Conservation (phyloP, 1,140 invertebrate species). For the Ostrea edulis region DNA sequence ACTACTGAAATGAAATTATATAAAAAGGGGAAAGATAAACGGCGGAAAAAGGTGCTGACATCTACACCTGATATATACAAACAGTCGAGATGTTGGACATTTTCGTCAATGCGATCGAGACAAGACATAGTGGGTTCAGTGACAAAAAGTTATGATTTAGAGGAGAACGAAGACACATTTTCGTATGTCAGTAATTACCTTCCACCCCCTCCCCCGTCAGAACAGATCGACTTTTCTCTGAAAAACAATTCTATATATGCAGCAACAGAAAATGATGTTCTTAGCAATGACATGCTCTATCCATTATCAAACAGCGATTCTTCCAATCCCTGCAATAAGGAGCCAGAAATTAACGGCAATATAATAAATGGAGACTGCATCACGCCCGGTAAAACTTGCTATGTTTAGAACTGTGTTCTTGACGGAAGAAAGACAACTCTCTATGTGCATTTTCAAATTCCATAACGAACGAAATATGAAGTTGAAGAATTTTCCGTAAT, state of each 20-base stretch:
- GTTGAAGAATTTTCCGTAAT: no score
- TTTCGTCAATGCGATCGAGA: constrained; percentile 57
- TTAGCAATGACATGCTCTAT: constrained; percentile 65
- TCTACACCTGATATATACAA: constrained; percentile 22
- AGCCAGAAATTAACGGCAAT: not conserved
- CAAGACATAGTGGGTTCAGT: constrained; percentile 68
- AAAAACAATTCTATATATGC: constrained; percentile 29
- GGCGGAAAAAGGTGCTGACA: not conserved
- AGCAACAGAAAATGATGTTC: constrained; percentile 49
- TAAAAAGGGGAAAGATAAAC: not conserved
- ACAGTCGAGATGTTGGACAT: constrained; percentile 43
- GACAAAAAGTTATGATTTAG: constrained; percentile 65
- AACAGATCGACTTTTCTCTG: constrained; percentile 38
- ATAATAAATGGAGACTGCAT: not conserved
- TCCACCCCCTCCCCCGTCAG: constrained; percentile 16
- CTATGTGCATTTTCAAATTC: no score
- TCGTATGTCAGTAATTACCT: constrained; percentile 67
- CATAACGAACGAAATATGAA: no score
- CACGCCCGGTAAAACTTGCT: constrained; percentile 8
- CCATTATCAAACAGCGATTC: constrained; percentile 42
- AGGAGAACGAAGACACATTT: constrained; percentile 62
- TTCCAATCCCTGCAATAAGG: not conserved
- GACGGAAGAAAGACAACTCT: no score
- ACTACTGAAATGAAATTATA: constrained; percentile 2
- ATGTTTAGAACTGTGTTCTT: not conserved